Evolutionary conservation across 2,888 invertebrate species (phyloP).

Genomic region (Hypolimnas misippus): DNA sequence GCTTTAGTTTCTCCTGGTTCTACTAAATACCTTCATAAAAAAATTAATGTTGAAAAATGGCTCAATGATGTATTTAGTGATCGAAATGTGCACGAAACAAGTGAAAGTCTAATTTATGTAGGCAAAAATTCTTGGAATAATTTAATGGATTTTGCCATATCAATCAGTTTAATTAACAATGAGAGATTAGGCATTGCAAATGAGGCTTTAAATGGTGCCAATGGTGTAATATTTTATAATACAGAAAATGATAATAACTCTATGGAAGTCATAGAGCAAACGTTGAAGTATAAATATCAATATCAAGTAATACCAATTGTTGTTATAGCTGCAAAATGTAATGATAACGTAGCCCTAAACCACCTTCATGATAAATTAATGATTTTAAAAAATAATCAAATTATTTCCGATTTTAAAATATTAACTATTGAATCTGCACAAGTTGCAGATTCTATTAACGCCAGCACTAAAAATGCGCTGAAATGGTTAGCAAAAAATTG

Average conservation of each 20-base stretch:
- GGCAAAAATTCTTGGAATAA: conserved; percentile 76
- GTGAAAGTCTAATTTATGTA: conserved; percentile 66
- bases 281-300: conserved; percentile 64
- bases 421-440: conserved; percentile 60
- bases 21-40: conserved; percentile 68
- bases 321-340: conserved; percentile 60
- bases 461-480: conserved; percentile 66
- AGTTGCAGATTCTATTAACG: conserved; percentile 58
- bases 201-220: conserved; percentile 74
- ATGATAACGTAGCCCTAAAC: conserved; percentile 47
- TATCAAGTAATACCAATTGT: conserved; percentile 74
- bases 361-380: conserved; percentile 55
- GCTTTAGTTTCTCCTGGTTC: conserved; percentile 83
- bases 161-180: conserved; percentile 64
- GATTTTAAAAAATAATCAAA: conserved; percentile 54
- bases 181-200: conserved; percentile 48
- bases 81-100: conserved; percentile 61
- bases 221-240: conserved; percentile 69
- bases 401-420: conserved; percentile 68
- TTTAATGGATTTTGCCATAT: conserved; percentile 76
- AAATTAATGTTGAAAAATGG: conserved; percentile 77
- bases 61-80: conserved; percentile 75
- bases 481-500: conserved; percentile 81
- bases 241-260: conserved; percentile 60
- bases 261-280: conserved; percentile 57